Evolutionary conservation across 2,888 invertebrate genomes (phyloP).

Genomic region (Lasioglossum oenotherae): DNA sequence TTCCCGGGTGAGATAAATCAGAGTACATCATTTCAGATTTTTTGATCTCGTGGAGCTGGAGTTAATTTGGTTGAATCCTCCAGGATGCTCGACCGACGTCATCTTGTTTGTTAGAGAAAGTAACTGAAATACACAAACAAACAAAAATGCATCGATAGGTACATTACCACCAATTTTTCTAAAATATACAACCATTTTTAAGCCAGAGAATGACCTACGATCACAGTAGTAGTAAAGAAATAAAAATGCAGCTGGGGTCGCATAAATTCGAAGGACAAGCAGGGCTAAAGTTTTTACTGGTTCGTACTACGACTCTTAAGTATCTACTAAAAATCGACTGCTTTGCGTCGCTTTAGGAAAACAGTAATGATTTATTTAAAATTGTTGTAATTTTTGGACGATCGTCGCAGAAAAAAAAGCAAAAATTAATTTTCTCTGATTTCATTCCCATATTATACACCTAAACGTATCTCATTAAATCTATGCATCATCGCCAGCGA

Average conservation of each 20-base stretch:
- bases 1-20: background rate
- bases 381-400: background rate
- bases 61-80: background rate
- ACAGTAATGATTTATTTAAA: background rate
- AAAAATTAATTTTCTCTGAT: background rate
- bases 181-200: background rate
- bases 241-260: background rate
- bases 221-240: background rate
- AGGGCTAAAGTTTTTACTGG: background rate
- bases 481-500: background rate
- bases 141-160: too few species aligned
- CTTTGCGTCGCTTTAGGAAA: background rate
- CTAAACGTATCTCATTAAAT: background rate
- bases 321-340: background rate
- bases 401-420: background rate
- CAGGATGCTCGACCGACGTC: background rate
- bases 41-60: background rate
- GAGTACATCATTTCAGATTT: background rate
- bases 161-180: background rate
- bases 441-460: background rate
- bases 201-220: background rate
- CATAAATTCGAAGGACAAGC: background rate
- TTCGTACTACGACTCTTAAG: background rate
- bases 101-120: background rate
- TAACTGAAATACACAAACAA: too few species aligned